Evolutionary conservation across 2,113 vertebrate genomes (phyloP), one percentile per base, ranked within the genome.

Genomic region (Cisticola juncidis): DNA sequence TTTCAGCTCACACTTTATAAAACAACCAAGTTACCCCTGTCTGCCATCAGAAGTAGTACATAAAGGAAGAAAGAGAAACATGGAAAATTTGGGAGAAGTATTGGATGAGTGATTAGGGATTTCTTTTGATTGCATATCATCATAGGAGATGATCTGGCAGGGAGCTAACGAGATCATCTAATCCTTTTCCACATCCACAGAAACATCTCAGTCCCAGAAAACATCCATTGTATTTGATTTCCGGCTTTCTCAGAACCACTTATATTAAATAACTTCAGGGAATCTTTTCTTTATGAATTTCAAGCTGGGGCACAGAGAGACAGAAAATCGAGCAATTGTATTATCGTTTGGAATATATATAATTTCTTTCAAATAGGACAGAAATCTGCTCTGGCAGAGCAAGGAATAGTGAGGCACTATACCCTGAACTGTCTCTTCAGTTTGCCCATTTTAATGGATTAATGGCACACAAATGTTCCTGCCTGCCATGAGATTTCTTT

Each of bases 281-380:
- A 92, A 85, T 79, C 44, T 85, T 91, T 91, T 71, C 65, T 81
- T 91, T 91, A 73, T 82, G 78, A 86, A 94, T 94, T 95, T 96
- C 86, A 87, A 87, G 65, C 73, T 88, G 54, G 36, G 35, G 23
- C 33, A 47, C 28, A 91, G 36, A 76, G 36, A 92, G 18, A 91
- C 20, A 82, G 73, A 92, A 92, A 86, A 92, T 44, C 60, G 91
- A 87, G 84, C 57, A 94, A 85, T 61, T 91, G 70, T 42, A 77
- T 94, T 92, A 73, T 50, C 35, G 83, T 85, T 86, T 80, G 68
- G 72, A 86, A 83, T 51, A 86, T 12, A 73, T 83, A 73, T 44
- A 6, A 73, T 28, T 83, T 88, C 38, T 94, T 79, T 85, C 70
- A 91, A 91, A 65, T 3, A 50, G n/a, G 54, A 33, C 33, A 85